Evolutionary conservation across 2,888 invertebrate species (phyloP).

Genomic region (Anaspis maculata): DNA sequence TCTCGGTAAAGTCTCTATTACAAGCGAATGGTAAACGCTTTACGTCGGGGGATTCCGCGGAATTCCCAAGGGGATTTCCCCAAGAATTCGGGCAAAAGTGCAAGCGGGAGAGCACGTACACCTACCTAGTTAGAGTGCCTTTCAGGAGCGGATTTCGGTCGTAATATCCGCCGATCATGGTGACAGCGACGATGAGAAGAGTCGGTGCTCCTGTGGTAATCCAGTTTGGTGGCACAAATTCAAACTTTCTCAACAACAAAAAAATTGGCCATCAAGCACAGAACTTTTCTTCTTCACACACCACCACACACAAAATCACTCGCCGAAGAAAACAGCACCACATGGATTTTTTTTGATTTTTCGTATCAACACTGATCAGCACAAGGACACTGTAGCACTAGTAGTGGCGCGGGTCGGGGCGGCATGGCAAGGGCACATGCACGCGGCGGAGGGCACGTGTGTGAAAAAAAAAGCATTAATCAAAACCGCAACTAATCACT

Average conservation of each 20-base stretch:
- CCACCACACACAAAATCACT: constrained; percentile 6
- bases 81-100: too few relatives aligned
- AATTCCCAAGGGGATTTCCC: constrained; percentile 1
- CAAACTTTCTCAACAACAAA: too few relatives aligned
- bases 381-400: constrained; percentile 3
- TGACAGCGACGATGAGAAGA: constrained; percentile 20
- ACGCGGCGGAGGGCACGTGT: constrained; percentile 21
- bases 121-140: constrained; percentile 51
- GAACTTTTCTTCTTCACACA: constrained; percentile 11
- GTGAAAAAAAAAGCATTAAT: constrained; percentile 27
- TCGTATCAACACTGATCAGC: too few relatives aligned
- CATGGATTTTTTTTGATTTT: background rate
- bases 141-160: constrained; percentile 52
- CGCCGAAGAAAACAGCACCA: constrained; percentile 3
- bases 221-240: too few relatives aligned
- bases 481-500: constrained; percentile 21
- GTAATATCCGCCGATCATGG: constrained; percentile 47
- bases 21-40: too few relatives aligned
- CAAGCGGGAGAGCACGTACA: constrained; percentile 5
- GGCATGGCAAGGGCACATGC: constrained; percentile 13
- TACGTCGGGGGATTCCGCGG: too few relatives aligned
- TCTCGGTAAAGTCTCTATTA: too few relatives aligned
- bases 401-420: constrained; percentile 10
- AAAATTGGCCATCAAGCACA: too few relatives aligned
- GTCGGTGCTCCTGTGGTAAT: constrained; percentile 17